Evolutionary conservation across 1,140 invertebrate genomes (phyloP), one percentile per base, ranked within the genome.

Genomic region (Carposina sasakii): DNA sequence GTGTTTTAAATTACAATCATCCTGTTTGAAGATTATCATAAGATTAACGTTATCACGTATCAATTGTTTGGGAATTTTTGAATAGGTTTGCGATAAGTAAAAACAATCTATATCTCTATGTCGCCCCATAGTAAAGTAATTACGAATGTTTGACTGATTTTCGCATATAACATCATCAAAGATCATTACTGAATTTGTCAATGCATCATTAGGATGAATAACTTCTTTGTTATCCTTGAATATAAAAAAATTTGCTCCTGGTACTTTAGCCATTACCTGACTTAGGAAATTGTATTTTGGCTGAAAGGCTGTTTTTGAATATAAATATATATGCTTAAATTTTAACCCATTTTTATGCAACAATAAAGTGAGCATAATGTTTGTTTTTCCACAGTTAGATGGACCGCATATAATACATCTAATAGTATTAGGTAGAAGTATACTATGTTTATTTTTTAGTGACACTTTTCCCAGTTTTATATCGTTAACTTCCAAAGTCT

Each of bases 41-140:
- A 84, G 62, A 52, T 83, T 82, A 5, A 63, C 59, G 61, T 77
- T 83, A 56, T 79, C 73, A 19, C 70, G 50, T 26, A 77, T 57
- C 8, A 81, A 42, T 54, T 76, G 71, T 65, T 84, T 85, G 9
- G 68, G 71, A 31, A 79, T 74, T 26, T 54, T 50, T n/a, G 65
- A 51, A 54, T 77, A 81, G 10, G 69, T 70, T 64, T 81, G 72
- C 54, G 40, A 63, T 13, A 84, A 49, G 62, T 73, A 85, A 50
- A 83, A 83, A 52, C 54, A 55, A 56, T 81, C 73, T 23, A 75
- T 59, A 26, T 62, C 30, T 19, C 66, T 66, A 68, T 82, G 73
- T 37, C 73, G 41, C 1, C 67, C 69, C 63, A 76, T 78, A 48
- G 57, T 59, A 62, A 81, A 82, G 60, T 75, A 77, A 34, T 60